These are phyloP conservation scores for Drosophila tsacasi DNA, from an alignment of 1,140 invertebrate genomes.

Conservation along the genomic window DNA sequence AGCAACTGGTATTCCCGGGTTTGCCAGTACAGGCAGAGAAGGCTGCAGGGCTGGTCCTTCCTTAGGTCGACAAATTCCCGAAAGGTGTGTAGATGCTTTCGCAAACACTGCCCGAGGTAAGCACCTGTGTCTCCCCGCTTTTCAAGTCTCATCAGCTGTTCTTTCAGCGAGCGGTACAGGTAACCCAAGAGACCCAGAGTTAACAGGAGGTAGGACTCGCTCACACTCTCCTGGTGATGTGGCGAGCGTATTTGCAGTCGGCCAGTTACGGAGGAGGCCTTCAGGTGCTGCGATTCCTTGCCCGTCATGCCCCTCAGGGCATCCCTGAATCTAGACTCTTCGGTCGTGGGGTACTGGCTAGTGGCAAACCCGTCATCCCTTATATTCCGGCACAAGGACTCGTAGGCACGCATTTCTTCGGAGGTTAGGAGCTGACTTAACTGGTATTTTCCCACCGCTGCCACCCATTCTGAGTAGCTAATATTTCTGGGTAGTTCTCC, in stretches of 20 bases:
- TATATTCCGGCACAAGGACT: slow-evolving; percentile 19
- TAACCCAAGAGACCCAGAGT: slow-evolving; percentile 44
- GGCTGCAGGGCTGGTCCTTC: not conserved
- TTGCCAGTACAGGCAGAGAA: slow-evolving; percentile 17
- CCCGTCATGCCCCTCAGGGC: slow-evolving; percentile 51
- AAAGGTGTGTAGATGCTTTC: slow-evolving; percentile 17
- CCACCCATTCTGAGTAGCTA: not conserved
- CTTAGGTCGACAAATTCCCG: slow-evolving; percentile 12
- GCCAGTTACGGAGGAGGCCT: slow-evolving; percentile 5
- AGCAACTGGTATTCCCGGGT: slow-evolving; percentile 6
- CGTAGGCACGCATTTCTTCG: slow-evolving; percentile 19
- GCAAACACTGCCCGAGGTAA: slow-evolving; percentile 11
- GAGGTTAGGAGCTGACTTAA: slow-evolving; percentile 28
- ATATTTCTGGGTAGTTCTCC: not conserved
- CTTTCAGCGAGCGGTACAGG: slow-evolving; percentile 26
- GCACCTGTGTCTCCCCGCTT: slow-evolving; percentile 8
- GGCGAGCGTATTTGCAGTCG: slow-evolving; percentile 46
- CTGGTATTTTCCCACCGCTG: slow-evolving; percentile 2
- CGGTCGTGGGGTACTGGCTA: not conserved
- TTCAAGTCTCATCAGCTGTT: slow-evolving; percentile 7
- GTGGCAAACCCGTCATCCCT: slow-evolving; percentile 4
- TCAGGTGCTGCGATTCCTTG: slow-evolving; percentile 43
- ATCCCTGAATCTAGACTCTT: slow-evolving; percentile 16
- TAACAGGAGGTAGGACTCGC: slow-evolving; percentile 56
- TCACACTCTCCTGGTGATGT: slow-evolving; percentile 46